Base-by-base conservation (phyloP, 2,797 vertebrate genomes). In the Toxotes lorentzi region DNA sequence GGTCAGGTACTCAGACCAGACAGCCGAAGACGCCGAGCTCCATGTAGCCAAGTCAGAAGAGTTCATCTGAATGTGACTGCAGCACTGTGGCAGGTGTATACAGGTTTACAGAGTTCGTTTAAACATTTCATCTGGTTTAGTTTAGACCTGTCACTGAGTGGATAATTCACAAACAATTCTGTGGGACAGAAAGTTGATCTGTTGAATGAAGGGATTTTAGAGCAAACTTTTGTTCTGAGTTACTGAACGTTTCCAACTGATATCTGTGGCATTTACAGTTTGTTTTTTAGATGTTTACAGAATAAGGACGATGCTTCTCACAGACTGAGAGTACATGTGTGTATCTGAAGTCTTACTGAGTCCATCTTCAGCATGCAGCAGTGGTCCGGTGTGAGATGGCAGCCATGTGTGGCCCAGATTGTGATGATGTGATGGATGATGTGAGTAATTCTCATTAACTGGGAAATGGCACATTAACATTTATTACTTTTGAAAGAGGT, bases 381-480 rank as follows among this genome's bases (percentile, higher is more conserved):
- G 51, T 27, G 64, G 62, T 79, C 70, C 60, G 1, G 73, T 16
- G 27, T 60, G 45, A 63, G 66, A 62, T 66, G 73, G 85, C 88
- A 79, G 86, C 79, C 83, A 85, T 86, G 90, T 93, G 91, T 91
- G 93, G 90, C 87, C 87, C 79, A 56, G 72, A 71, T 79, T 81
- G 88, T 84, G 89, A 82, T 90, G 92, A 91, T 90, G 89, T 91
- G 91, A 93, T 93, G 90, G 88, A 93, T 56, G 86, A 86, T 89
- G 91, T 92, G 89, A 93, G 92, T 92, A 92, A 92, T 91, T 89
- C 90, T 89, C 86, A 88, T 91, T 90, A 89, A 88, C 56, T 78
- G 73, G 85, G 89, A 89, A 91, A 89, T 74, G 88, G 85, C 76
- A 78, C 84, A 82, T 92, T 91, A 91, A 89, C 86, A 63, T 94